Evolutionary conservation across 2,888 invertebrate genomes (phyloP), one percentile per base, ranked within the genome.

Genomic region (Polylopha cassiicola): DNA sequence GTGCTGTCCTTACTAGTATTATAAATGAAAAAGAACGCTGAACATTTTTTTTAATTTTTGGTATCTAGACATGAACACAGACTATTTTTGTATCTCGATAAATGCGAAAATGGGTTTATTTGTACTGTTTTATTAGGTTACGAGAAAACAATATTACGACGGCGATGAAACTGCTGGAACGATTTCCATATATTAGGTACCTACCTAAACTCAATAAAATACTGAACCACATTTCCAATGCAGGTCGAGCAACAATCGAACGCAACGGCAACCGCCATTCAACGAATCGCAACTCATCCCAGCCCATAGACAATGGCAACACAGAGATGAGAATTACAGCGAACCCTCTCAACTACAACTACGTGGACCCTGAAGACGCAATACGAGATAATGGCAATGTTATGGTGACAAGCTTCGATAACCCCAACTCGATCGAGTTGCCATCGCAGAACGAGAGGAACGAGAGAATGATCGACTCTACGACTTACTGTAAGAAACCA

Each of bases 261-360:
- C 66, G 88, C 26, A 88, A 86, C 52, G 82, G 84, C 17, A 82
- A 76, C 58, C 70, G 84, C 2, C 82, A 81, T 23, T 74, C 74
- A 2, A 78, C 63, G 2, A 85, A 80, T 55, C 69, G 82, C 23
- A 78, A 72, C 51, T 77, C 79, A 0, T 50, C 70, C 0, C 79
- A 73, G 48, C 75, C 62, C 2, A 43, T 55, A 1, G 76, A 73
- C 51, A 78, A 62, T 43, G 55, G 65, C 46, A 66, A 84, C 61
- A 60, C 84, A 50, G 82, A 90, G 73, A 93, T 94, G 78, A 86
- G 94, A 43, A 94, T 95, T 51, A 94, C 93, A 13, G 87, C 89
- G 43, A 94, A 94, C 74, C 94, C 94, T 0, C 86, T 94, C 52
- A 91, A 87, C 70, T 86, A 86, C 61, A 91, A 90, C 69, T 92